Percentiles rank a stretch among this genome's conserved stretches.
Conservation (phyloP, 1,140 invertebrate species). For the Diplogasteroides magnus region DNA sequence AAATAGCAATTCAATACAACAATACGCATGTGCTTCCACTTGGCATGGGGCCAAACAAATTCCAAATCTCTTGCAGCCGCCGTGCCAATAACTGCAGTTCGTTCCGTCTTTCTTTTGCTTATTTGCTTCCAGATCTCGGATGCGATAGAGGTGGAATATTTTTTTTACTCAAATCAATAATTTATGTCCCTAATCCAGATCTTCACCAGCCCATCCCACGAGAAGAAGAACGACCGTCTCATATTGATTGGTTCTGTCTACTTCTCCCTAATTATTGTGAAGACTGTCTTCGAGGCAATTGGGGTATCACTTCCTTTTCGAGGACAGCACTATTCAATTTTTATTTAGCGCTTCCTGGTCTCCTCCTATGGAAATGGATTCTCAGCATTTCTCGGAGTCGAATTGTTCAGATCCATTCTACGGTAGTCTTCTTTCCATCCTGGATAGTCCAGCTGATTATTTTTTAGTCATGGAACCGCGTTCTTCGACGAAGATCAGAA, state of each 20-base stretch:
- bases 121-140: conserved; percentile 46
- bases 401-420: conserved; percentile 42
- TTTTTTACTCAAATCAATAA: conserved; percentile 23
- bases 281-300: conserved; percentile 46
- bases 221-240: conserved; percentile 36
- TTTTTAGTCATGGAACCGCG: conserved; percentile 48
- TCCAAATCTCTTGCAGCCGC: conserved; percentile 37
- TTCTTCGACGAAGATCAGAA: conserved; percentile 52
- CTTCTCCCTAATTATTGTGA: conserved; percentile 43
- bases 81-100: conserved; percentile 40
- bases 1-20: no score
- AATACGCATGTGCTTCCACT: no score
- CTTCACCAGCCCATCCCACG: conserved; percentile 13
- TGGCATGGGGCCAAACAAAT: no score
- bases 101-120: conserved; percentile 45
- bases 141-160: conserved; percentile 39
- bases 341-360: conserved; percentile 42
- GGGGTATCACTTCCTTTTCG: no score
- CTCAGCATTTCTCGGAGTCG: conserved; percentile 37
- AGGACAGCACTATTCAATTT: conserved; percentile 30
- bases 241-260: conserved; percentile 42
- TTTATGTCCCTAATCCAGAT: background rate
- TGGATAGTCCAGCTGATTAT: background rate
- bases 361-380: conserved; percentile 51
- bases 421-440: background rate